These are phyloP conservation scores for Drosophila prolongata DNA, from an alignment of 2,888 invertebrate genomes.

Conservation along the genomic window DNA sequence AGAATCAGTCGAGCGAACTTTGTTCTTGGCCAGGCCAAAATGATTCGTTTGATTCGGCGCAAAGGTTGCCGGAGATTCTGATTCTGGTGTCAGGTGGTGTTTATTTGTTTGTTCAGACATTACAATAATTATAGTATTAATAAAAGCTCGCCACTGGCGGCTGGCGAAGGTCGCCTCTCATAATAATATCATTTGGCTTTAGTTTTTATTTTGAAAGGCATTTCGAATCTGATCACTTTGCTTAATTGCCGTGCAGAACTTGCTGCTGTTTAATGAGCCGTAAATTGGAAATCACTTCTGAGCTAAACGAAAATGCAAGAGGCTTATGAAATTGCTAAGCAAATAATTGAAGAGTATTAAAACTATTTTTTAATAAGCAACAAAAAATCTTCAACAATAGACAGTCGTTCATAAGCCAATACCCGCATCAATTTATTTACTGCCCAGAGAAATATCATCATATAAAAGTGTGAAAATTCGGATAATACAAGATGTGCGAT, in stretches of 20 bases:
- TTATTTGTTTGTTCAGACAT: slow-evolving; percentile 25
- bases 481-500: slow-evolving; percentile 5
- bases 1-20: slow-evolving; percentile 1
- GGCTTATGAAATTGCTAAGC: slow-evolving; percentile 15
- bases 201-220: slow-evolving; percentile 35
- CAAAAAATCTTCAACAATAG: not conserved
- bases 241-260: slow-evolving; percentile 39
- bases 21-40: slow-evolving; percentile 25
- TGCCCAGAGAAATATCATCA: not conserved
- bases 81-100: slow-evolving; percentile 26
- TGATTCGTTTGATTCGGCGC: slow-evolving; percentile 15
- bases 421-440: slow-evolving; percentile 1
- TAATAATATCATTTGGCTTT: slow-evolving; percentile 19
- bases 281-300: slow-evolving; percentile 34
- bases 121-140: slow-evolving; percentile 32
- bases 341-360: not conserved
- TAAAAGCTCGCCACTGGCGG: slow-evolving; percentile 25
- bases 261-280: slow-evolving; percentile 33
- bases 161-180: slow-evolving; percentile 23
- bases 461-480: slow-evolving; percentile 27
- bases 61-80: slow-evolving; percentile 12
- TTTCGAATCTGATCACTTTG: slow-evolving; percentile 26
- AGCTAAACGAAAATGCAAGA: not conserved
- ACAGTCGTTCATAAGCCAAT: slow-evolving; percentile 1
- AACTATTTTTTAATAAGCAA: not conserved